phyloP scores from a whole-genome alignment of 2,797 vertebrate species.

The Heliangelus exortis region DNA sequence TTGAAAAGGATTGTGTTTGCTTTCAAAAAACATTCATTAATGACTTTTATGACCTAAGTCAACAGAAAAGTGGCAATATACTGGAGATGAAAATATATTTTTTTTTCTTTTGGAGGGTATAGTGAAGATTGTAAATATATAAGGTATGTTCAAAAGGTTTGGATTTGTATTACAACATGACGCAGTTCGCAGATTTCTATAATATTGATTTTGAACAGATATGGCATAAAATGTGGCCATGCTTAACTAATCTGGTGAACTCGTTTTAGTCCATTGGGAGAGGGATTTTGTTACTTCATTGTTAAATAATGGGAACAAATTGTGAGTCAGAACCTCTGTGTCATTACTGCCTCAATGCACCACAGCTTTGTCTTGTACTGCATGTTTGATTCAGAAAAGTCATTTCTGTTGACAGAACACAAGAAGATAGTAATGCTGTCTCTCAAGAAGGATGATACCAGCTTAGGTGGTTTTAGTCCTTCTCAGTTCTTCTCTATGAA shows the following conservation, averaged over 20 bases:
- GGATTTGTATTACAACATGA: background rate
- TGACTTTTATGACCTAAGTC: background rate
- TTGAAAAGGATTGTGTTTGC: background rate
- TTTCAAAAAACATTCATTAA: background rate
- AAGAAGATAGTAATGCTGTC: background rate
- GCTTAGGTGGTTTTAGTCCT: background rate
- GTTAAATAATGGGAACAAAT: background rate
- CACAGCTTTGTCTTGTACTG: background rate
- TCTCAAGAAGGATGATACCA: background rate
- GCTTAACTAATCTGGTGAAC: background rate
- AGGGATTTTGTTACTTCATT: background rate
- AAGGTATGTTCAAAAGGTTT: background rate
- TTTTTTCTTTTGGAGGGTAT: background rate
- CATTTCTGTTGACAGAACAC: background rate
- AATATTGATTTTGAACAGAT: background rate
- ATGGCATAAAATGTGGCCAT: background rate
- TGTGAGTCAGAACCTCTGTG: background rate
- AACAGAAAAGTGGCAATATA: background rate
- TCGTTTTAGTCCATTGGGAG: background rate
- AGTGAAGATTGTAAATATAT: background rate
- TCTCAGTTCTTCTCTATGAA: background rate
- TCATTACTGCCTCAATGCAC: background rate
- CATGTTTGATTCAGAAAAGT: background rate
- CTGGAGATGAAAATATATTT: background rate
- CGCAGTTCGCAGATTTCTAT: background rate